Conservation (phyloP, 2,113 vertebrate genomes). For the Mola mola region DNA sequence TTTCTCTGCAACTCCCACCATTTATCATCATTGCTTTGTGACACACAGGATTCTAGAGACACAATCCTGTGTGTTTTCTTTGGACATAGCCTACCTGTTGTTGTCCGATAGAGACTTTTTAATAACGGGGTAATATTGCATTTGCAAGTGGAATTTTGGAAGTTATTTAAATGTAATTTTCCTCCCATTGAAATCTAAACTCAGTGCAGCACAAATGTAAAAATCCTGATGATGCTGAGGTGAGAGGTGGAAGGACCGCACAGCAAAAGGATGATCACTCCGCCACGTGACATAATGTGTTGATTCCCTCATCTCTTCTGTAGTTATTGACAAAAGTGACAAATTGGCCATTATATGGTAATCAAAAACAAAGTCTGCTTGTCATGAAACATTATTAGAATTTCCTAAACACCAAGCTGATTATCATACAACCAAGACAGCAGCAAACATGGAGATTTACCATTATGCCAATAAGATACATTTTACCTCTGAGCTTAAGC, state of each 20-base stretch:
- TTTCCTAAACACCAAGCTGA: not conserved
- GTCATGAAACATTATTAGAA: conserved; percentile 6
- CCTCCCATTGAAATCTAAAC: too few species aligned
- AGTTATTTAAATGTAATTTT: too few species aligned
- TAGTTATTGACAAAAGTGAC: not conserved
- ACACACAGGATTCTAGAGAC: too few species aligned
- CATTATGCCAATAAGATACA: not conserved
- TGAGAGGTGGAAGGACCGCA: not conserved
- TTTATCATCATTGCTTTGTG: too few species aligned
- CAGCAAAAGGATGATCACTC: not conserved
- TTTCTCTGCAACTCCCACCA: too few species aligned
- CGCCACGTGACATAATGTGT: not conserved
- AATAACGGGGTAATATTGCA: too few species aligned
- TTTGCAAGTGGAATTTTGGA: not conserved
- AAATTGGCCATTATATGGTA: not conserved
- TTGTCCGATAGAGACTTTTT: too few species aligned
- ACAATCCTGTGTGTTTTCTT: too few species aligned
- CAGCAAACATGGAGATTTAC: not conserved
- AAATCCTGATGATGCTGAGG: not conserved
- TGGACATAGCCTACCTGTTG: too few species aligned
- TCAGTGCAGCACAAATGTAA: not conserved
- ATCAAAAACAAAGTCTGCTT: conserved; percentile 1
- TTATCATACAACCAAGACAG: conserved; percentile 1
- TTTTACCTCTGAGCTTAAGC: conserved; percentile 2
- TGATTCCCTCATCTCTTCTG: not conserved